phyloP scores from a whole-genome alignment of 2,888 invertebrate genomes.

The Slavum lentiscoides region DNA sequence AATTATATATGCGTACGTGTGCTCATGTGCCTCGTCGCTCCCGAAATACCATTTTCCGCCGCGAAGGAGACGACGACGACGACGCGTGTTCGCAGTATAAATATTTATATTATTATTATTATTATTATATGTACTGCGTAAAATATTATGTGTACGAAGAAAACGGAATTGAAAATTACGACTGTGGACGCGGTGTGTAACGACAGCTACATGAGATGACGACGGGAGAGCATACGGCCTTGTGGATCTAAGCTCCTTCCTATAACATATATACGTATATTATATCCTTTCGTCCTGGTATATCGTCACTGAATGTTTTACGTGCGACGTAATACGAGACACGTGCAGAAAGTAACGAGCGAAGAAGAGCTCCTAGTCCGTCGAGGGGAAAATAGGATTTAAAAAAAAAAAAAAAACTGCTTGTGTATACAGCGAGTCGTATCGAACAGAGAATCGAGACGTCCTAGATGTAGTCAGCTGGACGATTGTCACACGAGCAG shows the following conservation, averaged over 20 bases:
- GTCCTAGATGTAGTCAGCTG: no score
- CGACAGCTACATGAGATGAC: constrained; percentile 9
- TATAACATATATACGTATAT: no score
- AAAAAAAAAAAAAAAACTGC: no score
- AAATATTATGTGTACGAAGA: background rate
- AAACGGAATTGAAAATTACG: constrained; percentile 31
- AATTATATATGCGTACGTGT: no score
- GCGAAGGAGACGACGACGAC: background rate
- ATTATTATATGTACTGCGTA: background rate
- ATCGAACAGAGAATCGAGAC: no score
- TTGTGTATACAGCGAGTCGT: no score
- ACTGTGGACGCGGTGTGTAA: background rate
- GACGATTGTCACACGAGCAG: no score
- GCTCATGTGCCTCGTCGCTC: no score
- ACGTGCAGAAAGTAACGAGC: background rate
- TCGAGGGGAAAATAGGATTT: no score
- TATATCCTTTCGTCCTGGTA: background rate
- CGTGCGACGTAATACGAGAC: background rate
- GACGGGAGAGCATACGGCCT: background rate
- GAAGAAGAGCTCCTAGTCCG: no score
- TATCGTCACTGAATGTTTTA: background rate
- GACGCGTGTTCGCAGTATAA: background rate
- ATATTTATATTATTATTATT: background rate
- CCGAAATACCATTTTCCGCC: background rate
- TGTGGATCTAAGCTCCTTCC: constrained; percentile 4